These are phyloP conservation scores for Chloroceryle inda DNA, from an alignment of 2,797 vertebrate species.

Conservation along the genomic window DNA sequence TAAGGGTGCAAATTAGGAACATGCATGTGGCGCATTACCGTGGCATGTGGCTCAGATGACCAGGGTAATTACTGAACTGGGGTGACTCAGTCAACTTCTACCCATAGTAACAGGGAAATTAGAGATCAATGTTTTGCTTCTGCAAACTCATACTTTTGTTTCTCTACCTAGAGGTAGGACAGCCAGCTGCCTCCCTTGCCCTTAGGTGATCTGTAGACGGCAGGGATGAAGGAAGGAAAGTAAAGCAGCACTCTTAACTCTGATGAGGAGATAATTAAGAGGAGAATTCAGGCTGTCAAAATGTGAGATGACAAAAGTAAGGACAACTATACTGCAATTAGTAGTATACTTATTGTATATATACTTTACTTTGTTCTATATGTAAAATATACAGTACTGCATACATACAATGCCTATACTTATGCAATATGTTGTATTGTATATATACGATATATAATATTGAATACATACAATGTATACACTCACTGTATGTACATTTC, in stretches of 20 bases:
- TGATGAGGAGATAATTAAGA: background rate
- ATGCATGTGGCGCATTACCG: background rate
- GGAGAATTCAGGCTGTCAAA: background rate
- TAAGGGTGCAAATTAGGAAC: background rate
- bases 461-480: too few species aligned
- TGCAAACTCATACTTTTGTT: background rate
- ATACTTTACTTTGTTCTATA: too few species aligned
- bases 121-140: background rate
- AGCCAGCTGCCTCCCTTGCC: background rate
- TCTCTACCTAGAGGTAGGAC: background rate
- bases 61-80: background rate
- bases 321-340: background rate
- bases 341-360: too few species aligned
- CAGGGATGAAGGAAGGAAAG: fast-evolving
- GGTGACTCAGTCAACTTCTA: background rate
- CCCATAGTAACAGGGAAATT: background rate
- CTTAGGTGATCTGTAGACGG: background rate
- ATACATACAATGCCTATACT: too few species aligned
- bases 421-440: too few species aligned
- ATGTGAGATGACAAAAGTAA: background rate
- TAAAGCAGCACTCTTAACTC: background rate
- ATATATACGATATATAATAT: too few species aligned
- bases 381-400: too few species aligned
- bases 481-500: background rate
- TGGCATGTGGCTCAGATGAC: background rate